Conservation (phyloP, 2,888 invertebrate genomes). For the Melolontha melolontha region DNA sequence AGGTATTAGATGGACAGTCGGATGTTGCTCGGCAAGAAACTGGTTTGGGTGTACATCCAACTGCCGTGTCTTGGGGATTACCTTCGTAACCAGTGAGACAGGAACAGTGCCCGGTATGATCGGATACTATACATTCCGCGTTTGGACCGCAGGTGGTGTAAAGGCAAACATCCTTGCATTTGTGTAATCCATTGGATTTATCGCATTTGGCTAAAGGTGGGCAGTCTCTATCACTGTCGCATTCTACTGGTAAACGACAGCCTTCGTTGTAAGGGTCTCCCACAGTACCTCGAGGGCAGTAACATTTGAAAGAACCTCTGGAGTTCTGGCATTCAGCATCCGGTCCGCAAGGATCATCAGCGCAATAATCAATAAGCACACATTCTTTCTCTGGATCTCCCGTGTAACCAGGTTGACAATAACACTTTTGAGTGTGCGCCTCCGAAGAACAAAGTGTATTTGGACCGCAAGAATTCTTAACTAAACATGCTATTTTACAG, state of each 20-base stretch:
- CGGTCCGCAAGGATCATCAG: constrained; percentile 81
- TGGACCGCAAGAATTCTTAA: constrained; percentile 85
- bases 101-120: constrained; percentile 82
- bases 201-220: constrained; percentile 84
- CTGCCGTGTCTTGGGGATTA: constrained; percentile 75
- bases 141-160: constrained; percentile 83
- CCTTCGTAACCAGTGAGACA: constrained; percentile 85
- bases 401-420: constrained; percentile 89
- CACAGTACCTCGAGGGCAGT: constrained; percentile 81
- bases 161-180: constrained; percentile 88
- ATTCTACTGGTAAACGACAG: constrained; percentile 85
- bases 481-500: constrained; percentile 88
- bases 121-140: constrained; percentile 82
- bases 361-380: constrained; percentile 81
- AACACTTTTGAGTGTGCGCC: constrained; percentile 81
- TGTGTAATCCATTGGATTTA: constrained; percentile 77
- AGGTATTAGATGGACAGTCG: constrained; percentile 83
- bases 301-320: constrained; percentile 83
- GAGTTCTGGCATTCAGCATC: constrained; percentile 85
- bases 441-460: constrained; percentile 89
- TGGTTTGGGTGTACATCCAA: constrained; percentile 82
- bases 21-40: constrained; percentile 76
- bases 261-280: constrained; percentile 89
- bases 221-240: constrained; percentile 82
- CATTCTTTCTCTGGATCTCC: constrained; percentile 83